Conservation (phyloP, 2,113 vertebrate species). For the Scalopus aquaticus region DNA sequence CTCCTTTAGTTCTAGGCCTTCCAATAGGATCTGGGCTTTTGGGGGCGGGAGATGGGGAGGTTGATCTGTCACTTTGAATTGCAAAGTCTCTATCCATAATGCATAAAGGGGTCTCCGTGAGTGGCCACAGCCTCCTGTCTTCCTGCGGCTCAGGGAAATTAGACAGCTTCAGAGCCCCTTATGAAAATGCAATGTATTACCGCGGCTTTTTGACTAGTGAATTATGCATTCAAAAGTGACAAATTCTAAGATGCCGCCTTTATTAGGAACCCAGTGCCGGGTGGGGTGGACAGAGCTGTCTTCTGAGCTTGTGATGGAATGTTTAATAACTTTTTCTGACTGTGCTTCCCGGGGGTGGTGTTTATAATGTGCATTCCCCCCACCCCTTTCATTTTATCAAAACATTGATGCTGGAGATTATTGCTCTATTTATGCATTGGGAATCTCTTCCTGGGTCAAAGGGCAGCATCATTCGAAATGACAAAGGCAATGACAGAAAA, state of each 20-base stretch:
- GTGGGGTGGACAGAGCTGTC: constrained; percentile 76
- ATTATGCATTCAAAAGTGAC: constrained; percentile 86
- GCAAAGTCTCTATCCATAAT: constrained; percentile 85
- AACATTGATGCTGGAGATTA: constrained; percentile 72
- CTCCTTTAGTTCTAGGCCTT: constrained; percentile 5
- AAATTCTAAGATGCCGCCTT: constrained; percentile 85
- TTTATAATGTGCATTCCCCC: constrained; percentile 79
- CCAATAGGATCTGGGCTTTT: constrained; percentile 11
- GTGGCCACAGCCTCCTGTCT: constrained; percentile 70
- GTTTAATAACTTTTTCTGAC: constrained; percentile 86
- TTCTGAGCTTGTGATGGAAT: constrained; percentile 84
- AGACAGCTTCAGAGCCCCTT: constrained; percentile 86
- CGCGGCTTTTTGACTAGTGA: constrained; percentile 84
- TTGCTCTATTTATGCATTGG: constrained; percentile 75
- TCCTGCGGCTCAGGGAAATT: constrained; percentile 85
- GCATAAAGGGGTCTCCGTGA: constrained; percentile 78
- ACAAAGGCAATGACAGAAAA: constrained; percentile 59
- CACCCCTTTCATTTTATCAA: constrained; percentile 78
- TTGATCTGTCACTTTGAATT: constrained; percentile 80
- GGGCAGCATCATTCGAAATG: constrained; percentile 69
- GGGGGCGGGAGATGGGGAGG: not conserved
- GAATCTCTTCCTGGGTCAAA: constrained; percentile 78
- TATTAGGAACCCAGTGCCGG: constrained; percentile 81
- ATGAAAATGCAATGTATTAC: constrained; percentile 86
- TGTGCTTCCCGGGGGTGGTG: constrained; percentile 84